phyloP scores from a whole-genome alignment of 2,113 vertebrate species.

The Dicrurus megarhynchus region DNA sequence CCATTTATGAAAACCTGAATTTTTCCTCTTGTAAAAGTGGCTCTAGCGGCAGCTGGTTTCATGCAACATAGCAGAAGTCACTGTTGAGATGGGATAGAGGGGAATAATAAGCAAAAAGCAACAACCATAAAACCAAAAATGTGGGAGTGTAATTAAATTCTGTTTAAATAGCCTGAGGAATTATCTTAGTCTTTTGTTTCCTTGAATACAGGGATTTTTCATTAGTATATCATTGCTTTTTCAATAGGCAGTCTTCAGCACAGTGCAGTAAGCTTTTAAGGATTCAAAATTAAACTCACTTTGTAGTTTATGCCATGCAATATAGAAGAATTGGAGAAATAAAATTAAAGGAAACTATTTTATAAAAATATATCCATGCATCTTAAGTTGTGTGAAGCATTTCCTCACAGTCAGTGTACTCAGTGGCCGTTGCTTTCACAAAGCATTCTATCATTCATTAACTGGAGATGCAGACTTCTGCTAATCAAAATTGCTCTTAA shows the following conservation, averaged over 20 bases:
- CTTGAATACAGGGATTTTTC: neutral
- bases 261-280: neutral
- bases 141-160: neutral
- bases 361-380: neutral
- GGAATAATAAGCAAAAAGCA: neutral
- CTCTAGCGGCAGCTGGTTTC: neutral
- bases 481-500: slow-evolving; percentile 17
- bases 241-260: neutral
- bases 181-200: neutral
- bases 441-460: neutral
- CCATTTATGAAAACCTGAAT: neutral
- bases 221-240: neutral
- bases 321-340: neutral
- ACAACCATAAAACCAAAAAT: neutral
- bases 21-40: neutral
- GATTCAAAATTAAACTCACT: neutral
- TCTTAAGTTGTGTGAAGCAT: neutral
- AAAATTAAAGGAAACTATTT: neutral
- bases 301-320: neutral
- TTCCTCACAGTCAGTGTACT: neutral
- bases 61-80: neutral
- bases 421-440: accelerated
- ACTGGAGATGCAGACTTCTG: neutral
- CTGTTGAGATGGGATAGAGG: neutral
- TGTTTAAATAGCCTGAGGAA: neutral